A percentile compares a stretch with the other conserved stretches of the same genome.
phyloP scores from a whole-genome alignment of 2,888 invertebrate species.

The Didymodactylos carnosus region DNA sequence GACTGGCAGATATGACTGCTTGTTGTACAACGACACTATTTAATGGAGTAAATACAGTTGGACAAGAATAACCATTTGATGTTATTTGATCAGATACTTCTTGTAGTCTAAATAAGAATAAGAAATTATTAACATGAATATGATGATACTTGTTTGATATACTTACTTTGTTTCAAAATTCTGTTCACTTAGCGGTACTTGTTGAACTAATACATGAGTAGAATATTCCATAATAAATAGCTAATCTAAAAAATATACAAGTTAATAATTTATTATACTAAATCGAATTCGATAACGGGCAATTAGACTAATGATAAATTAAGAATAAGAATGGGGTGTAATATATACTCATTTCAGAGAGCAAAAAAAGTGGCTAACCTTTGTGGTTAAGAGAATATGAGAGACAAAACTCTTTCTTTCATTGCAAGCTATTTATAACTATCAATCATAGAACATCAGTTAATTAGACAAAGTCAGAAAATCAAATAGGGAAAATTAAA shows the following conservation, averaged over 20 bases:
- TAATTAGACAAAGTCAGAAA: no score
- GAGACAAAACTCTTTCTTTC: no score
- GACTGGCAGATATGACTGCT: background rate
- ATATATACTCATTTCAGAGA: no score
- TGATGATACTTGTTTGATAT: background rate
- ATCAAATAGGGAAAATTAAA: no score
- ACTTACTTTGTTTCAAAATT: background rate
- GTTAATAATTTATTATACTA: background rate
- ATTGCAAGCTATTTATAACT: no score
- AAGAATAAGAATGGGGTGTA: no score
- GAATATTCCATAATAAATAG: slow-evolving; percentile 1
- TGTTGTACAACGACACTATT: slow-evolving; percentile 9
- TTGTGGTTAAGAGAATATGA: no score
- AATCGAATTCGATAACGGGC: no score
- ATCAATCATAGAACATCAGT: no score
- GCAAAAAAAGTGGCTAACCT: no score
- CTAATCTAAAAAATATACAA: background rate
- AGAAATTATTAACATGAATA: background rate
- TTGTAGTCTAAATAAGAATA: background rate
- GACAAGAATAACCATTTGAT: background rate
- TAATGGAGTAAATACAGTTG: background rate
- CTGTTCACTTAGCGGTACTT: background rate
- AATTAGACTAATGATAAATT: no score
- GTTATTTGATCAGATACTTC: background rate
- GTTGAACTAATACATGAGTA: background rate